Percentiles rank a stretch among this genome's conserved stretches.
Evolutionary conservation across 2,797 vertebrate species (phyloP).

Genomic region (Xerus rutilus): DNA sequence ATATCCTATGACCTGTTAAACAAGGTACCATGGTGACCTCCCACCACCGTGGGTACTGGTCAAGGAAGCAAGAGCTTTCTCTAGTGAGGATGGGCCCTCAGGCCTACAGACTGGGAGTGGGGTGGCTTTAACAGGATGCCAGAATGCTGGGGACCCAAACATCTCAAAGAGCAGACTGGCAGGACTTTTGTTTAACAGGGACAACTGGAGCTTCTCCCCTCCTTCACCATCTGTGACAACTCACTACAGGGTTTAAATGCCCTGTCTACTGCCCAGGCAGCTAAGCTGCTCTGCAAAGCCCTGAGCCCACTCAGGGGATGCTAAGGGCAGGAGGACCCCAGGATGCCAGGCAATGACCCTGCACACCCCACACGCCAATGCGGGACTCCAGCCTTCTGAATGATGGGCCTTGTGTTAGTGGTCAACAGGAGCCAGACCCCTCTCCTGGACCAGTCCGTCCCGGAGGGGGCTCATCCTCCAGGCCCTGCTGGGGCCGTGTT

Average conservation of each 20-base stretch:
- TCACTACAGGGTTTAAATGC: too few species aligned
- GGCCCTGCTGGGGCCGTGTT: neutral
- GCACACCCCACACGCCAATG: rapidly evolving
- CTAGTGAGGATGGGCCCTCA: neutral
- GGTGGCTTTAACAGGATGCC: neutral
- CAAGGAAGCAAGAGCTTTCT: neutral
- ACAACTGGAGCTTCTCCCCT: neutral
- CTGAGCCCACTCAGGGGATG: neutral
- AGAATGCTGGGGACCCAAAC: neutral
- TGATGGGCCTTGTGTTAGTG: too few species aligned
- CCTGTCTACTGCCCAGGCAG: neutral
- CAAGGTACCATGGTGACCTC: neutral
- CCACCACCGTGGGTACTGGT: neutral
- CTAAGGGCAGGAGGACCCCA: neutral
- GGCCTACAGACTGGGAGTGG: neutral
- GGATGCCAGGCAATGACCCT: too few species aligned
- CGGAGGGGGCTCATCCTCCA: too few species aligned
- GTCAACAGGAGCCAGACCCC: neutral
- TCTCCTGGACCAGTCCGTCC: neutral
- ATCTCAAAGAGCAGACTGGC: neutral
- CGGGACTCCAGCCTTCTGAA: neutral
- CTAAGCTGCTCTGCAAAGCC: neutral
- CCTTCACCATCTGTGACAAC: neutral
- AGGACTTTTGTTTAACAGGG: neutral
- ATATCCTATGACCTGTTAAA: neutral